Percentiles rank a stretch among this genome's conserved stretches.
These are phyloP conservation scores for Torymus tubicola DNA, from an alignment of 2,888 invertebrate genomes.

Conservation along the genomic window DNA sequence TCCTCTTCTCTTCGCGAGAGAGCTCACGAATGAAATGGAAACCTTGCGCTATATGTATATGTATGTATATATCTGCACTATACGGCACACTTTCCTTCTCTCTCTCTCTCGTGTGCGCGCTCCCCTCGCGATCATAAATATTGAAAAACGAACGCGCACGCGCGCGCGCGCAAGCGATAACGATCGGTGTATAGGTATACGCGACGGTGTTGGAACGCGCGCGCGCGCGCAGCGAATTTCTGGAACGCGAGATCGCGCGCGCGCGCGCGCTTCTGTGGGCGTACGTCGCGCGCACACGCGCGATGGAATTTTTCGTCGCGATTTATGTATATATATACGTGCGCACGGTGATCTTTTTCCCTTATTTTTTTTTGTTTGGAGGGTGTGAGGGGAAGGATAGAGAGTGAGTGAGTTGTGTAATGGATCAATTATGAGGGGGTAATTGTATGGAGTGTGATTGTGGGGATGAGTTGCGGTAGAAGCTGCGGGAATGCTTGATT, in stretches of 20 bases:
- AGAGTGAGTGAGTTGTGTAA: constrained; percentile 1
- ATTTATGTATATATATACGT: no score
- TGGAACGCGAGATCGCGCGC: constrained; percentile 45
- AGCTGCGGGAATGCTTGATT: no score
- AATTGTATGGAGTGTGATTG: not conserved
- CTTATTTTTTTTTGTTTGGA: no score
- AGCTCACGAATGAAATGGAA: constrained; percentile 4
- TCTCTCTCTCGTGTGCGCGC: not conserved
- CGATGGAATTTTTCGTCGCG: no score
- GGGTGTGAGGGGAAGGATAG: no score
- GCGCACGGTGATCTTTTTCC: no score
- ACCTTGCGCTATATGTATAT: not conserved
- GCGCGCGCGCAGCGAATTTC: constrained; percentile 36
- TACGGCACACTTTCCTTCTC: constrained; percentile 36
- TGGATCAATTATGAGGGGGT: constrained; percentile 21
- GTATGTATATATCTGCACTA: no score
- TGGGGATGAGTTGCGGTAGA: no score
- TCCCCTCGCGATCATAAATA: constrained; percentile 32
- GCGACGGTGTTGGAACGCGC: constrained; percentile 27
- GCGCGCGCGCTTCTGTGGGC: not conserved
- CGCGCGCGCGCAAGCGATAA: constrained; percentile 27
- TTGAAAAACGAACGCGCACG: constrained; percentile 42
- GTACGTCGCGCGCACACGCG: no score
- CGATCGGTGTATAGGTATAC: constrained; percentile 43
- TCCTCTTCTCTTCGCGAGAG: not conserved